Evolutionary conservation across 2,888 invertebrate species (phyloP).

Genomic region (Caradrina clavipalpis): DNA sequence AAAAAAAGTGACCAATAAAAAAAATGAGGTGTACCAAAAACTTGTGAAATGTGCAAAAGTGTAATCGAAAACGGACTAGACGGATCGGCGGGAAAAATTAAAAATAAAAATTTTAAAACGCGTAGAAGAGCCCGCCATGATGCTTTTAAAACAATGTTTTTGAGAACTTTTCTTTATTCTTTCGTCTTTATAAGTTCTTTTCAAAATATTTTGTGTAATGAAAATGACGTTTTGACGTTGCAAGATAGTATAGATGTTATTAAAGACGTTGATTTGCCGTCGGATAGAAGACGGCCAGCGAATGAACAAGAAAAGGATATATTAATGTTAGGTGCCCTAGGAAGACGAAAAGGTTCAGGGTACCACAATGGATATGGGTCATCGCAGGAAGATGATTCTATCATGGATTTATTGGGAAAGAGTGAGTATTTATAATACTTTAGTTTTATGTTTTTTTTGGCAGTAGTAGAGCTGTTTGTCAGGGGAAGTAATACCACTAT

Average conservation of each 20-base stretch:
- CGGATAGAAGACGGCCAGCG: slow-evolving; percentile 88
- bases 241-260: slow-evolving; percentile 84
- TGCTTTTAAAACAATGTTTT: slow-evolving; percentile 61
- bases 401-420: slow-evolving; percentile 96
- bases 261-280: slow-evolving; percentile 76
- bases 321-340: slow-evolving; percentile 93
- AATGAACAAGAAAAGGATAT: slow-evolving; percentile 94
- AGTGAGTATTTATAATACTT: slow-evolving; percentile 90
- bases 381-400: slow-evolving; percentile 92
- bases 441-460: no score
- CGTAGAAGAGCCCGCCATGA: slow-evolving; percentile 73
- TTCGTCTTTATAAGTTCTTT: slow-evolving; percentile 70
- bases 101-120: slow-evolving; percentile 80
- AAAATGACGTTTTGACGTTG: slow-evolving; percentile 86
- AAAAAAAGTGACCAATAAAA: slow-evolving; percentile 50
- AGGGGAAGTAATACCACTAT: no score
- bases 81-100: slow-evolving; percentile 77
- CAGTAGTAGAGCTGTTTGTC: no score
- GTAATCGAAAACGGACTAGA: slow-evolving; percentile 71
- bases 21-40: slow-evolving; percentile 68
- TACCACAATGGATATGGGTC: slow-evolving; percentile 83
- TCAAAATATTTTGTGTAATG: slow-evolving; percentile 73
- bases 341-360: slow-evolving; percentile 91
- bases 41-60: slow-evolving; percentile 74
- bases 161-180: slow-evolving; percentile 67